A percentile compares a stretch with the other conserved stretches of the same genome.
Conservation (phyloP, 1,140 invertebrate genomes). For the Branchinecta lindahli region DNA sequence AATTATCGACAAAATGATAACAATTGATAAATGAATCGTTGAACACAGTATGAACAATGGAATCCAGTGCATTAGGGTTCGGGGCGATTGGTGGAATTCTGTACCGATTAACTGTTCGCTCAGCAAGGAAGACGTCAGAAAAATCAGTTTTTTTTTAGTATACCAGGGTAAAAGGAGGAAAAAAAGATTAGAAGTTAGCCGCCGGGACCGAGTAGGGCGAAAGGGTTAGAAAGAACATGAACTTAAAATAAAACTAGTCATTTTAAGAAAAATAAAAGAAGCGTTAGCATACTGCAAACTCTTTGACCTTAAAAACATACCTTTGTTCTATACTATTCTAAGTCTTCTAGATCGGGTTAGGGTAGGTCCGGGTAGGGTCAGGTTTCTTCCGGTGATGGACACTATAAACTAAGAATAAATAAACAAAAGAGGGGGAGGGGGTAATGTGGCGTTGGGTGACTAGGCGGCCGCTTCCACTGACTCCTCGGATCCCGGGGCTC, state of each 20-base stretch:
- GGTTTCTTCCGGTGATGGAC: neutral
- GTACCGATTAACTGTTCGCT: too few relatives aligned
- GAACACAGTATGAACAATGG: too few relatives aligned
- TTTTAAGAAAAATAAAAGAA: neutral
- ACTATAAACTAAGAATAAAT: slow-evolving; percentile 9
- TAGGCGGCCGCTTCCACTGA: slow-evolving; percentile 16
- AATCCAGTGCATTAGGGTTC: too few relatives aligned
- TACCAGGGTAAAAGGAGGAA: too few relatives aligned
- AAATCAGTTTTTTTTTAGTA: too few relatives aligned
- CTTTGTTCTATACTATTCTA: neutral
- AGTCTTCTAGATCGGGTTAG: neutral
- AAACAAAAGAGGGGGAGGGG: slow-evolving; percentile 14
- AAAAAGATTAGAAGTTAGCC: neutral
- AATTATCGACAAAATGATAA: too few relatives aligned
- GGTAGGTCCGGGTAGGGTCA: neutral
- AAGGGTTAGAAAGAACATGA: neutral
- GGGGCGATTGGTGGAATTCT: too few relatives aligned
- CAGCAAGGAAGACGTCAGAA: too few relatives aligned
- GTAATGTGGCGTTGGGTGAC: slow-evolving; percentile 11
- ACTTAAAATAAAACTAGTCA: neutral
- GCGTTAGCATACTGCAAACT: neutral
- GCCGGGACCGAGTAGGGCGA: neutral
- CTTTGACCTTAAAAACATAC: neutral
- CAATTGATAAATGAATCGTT: too few relatives aligned
- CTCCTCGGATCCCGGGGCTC: slow-evolving; percentile 23